Evolutionary conservation across 2,888 invertebrate species (phyloP), one percentile per base, ranked within the genome.

Genomic region (Torymus texanus): DNA sequence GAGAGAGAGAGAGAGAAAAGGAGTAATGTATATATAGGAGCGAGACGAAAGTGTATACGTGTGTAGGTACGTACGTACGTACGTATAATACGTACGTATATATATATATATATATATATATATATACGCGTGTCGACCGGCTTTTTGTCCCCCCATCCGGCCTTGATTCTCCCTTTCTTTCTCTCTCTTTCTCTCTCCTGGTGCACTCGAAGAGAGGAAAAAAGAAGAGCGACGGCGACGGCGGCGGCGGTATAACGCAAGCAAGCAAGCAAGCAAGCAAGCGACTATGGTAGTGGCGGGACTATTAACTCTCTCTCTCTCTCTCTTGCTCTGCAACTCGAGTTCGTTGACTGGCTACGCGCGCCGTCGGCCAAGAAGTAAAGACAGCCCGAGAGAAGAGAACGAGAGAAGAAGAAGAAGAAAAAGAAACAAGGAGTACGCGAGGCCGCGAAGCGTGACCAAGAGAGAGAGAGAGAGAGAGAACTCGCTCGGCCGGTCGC

Each of bases 301-400:
- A 74, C 65, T 74, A 74, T 74, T 74, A 61, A 75, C 41, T 62
- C 56, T 41, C 29, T 29, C 21, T 62, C 56, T 41, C 29, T 29
- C 29, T 29, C 41, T 41, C 41, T 41, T n/a, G 50, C 56, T 18
- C 51, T 10, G 67, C 81, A 29, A 82, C 82, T 78, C 79, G 88
- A 82, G 88, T 88, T 89, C 88, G 84, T 86, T 87, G 88, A 88
- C 88, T 86, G 87, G 67, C 58, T 41, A 18, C 50, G 55, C 16
- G 41, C 58, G 67, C 16, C 18, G 41, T 4, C 41, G n/a, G 21
- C 18, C 14, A 55, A 74, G 73, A 53, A 78, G 79, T 75, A 82
- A 41, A 41, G 70, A 81, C 68, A 18, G 29, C 11, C 13, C 10
- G 24, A 77, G 81, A 84, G 77, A 62, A 80, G 76, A 58, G 24